phyloP scores from a whole-genome alignment of 2,113 vertebrate genomes.

The Phylloscopus whistleri region DNA sequence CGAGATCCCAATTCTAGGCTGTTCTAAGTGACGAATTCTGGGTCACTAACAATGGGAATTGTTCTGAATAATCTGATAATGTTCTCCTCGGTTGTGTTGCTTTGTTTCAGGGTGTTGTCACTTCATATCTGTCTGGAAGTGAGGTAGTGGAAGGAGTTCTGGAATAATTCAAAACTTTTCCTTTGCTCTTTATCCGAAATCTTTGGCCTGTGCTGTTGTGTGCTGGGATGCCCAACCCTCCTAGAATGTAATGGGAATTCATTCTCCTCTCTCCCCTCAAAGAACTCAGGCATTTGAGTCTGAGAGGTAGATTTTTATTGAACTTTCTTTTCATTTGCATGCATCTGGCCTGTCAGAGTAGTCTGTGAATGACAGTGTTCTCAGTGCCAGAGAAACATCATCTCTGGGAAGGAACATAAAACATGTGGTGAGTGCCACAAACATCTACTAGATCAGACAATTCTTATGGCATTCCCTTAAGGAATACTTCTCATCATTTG shows the following conservation, averaged over 20 bases:
- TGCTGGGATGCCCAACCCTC: conserved; percentile 20
- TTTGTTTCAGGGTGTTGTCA: conserved; percentile 59
- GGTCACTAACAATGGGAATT: conserved; percentile 53
- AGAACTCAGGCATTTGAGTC: neutral
- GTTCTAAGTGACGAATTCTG: conserved; percentile 38
- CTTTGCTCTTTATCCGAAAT: conserved; percentile 43
- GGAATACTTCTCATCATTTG: neutral
- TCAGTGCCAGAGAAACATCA: neutral
- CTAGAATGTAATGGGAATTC: neutral
- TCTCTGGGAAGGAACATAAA: neutral
- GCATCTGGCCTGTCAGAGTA: neutral
- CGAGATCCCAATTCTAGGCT: neutral
- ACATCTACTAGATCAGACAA: neutral
- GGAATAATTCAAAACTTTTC: conserved; percentile 52
- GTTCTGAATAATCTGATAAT: conserved; percentile 64
- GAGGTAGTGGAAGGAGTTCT: conserved; percentile 64
- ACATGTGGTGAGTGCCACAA: neutral
- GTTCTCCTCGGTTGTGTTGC: neutral
- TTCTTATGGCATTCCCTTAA: neutral
- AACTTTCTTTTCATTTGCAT: neutral
- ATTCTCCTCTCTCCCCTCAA: neutral
- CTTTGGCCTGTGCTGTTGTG: neutral
- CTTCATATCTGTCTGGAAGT: conserved; percentile 63
- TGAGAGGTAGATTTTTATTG: neutral
- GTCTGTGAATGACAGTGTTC: neutral